These are phyloP conservation scores for Danionella cerebrum DNA, from an alignment of 2,113 vertebrate species.

Conservation along the genomic window DNA sequence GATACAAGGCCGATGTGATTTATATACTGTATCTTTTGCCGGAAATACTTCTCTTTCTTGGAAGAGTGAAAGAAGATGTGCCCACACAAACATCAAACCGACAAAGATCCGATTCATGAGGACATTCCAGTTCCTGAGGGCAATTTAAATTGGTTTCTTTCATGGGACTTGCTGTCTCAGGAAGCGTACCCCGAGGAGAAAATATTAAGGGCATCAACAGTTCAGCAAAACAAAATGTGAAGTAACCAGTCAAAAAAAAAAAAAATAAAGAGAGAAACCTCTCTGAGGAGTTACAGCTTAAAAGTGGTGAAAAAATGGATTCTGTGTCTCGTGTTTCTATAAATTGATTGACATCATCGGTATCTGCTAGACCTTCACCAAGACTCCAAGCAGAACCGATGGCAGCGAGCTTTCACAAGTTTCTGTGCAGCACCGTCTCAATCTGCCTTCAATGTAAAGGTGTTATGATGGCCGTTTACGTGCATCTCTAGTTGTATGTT, in stretches of 20 bases:
- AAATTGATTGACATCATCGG: background rate
- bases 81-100: background rate
- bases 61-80: background rate
- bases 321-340: background rate
- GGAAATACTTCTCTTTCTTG: background rate
- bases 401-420: background rate
- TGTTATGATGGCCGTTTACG: background rate
- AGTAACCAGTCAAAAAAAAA: background rate
- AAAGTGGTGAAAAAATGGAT: background rate
- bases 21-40: no score
- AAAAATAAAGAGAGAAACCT: no score
- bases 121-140: background rate
- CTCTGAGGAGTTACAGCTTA: background rate
- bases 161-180: slow-evolving; percentile 20
- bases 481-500: background rate
- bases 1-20: no score
- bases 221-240: background rate
- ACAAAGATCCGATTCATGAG: background rate
- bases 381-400: background rate
- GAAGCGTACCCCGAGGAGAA: background rate
- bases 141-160: background rate
- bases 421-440: background rate
- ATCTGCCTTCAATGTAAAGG: background rate
- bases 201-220: background rate
- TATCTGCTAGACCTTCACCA: background rate